Percentiles rank a stretch among this genome's conserved stretches.
These are phyloP conservation scores for Microcebus ravelobensis DNA, from an alignment of 2,113 vertebrate genomes.

Conservation along the genomic window DNA sequence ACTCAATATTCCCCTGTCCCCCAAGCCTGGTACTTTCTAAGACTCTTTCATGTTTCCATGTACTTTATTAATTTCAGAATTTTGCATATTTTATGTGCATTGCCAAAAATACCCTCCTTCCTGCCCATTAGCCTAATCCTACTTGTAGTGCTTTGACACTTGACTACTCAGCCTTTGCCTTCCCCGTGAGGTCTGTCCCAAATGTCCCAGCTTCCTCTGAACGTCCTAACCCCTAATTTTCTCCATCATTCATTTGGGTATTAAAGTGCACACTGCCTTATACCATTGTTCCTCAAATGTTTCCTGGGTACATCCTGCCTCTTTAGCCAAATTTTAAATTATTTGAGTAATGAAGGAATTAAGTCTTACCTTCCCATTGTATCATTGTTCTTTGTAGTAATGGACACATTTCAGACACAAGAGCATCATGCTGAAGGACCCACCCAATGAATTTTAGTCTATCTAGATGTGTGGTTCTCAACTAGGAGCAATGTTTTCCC, in stretches of 20 bases:
- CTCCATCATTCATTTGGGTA: not conserved
- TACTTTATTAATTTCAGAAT: not conserved
- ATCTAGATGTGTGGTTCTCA: not conserved
- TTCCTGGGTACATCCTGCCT: not conserved
- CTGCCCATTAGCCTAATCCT: not conserved
- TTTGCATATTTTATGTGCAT: not conserved
- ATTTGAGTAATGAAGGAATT: not conserved
- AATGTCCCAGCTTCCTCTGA: not conserved
- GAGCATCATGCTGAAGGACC: not conserved
- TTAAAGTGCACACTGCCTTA: not conserved
- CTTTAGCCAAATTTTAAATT: not conserved
- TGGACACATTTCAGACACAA: not conserved
- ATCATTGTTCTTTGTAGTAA: not conserved
- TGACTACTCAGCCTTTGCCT: not conserved
- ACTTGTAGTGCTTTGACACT: not conserved
- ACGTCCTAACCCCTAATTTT: not conserved
- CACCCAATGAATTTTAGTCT: not conserved
- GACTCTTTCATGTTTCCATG: not conserved
- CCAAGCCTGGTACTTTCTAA: not conserved
- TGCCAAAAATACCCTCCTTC: not conserved
- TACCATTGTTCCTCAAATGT: not conserved
- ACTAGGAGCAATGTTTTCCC: not conserved
- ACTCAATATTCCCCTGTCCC: not conserved
- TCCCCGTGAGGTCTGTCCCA: not conserved
- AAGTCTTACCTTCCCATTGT: not conserved